Percentiles rank a stretch among this genome's conserved stretches.
These are phyloP conservation scores for Enteromius argenteus DNA, from an alignment of 2,797 vertebrate species.

Conservation along the genomic window DNA sequence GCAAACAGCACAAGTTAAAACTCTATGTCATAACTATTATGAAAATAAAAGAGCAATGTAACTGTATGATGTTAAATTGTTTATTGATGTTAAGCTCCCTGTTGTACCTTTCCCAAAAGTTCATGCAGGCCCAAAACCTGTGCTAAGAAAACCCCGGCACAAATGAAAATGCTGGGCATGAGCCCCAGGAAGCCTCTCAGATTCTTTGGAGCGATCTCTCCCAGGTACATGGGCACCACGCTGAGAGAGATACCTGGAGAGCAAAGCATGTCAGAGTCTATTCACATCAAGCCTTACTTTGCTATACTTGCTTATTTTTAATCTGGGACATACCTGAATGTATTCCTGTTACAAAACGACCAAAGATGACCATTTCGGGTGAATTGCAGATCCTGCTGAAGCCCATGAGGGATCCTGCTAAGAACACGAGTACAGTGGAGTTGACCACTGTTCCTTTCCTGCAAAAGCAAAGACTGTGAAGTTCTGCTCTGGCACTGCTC, in stretches of 20 bases:
- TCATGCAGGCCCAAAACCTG: constrained; percentile 90
- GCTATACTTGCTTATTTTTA: neutral
- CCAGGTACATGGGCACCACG: constrained; percentile 91
- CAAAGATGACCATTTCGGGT: constrained; percentile 90
- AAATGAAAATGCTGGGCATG: constrained; percentile 90
- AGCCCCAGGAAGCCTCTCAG: constrained; percentile 88
- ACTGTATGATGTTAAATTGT: neutral
- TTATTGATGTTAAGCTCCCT: neutral
- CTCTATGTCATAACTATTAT: neutral
- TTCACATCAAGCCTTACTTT: neutral
- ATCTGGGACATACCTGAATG: constrained; percentile 83
- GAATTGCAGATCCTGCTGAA: constrained; percentile 84
- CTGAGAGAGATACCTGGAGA: constrained; percentile 86
- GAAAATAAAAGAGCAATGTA: neutral
- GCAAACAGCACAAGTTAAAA: constrained; percentile 28
- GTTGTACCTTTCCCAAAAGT: constrained; percentile 85
- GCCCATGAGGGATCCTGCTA: constrained; percentile 84
- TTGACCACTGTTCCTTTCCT: constrained; percentile 87
- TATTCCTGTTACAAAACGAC: constrained; percentile 86
- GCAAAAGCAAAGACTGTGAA: constrained; percentile 56
- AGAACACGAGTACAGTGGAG: constrained; percentile 83
- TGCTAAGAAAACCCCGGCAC: constrained; percentile 85
- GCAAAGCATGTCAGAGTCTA: neutral
- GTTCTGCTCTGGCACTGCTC: constrained; percentile 55
- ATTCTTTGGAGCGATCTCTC: constrained; percentile 91